Conservation (phyloP, 2,888 invertebrate genomes). For the Napeogenes inachia region DNA sequence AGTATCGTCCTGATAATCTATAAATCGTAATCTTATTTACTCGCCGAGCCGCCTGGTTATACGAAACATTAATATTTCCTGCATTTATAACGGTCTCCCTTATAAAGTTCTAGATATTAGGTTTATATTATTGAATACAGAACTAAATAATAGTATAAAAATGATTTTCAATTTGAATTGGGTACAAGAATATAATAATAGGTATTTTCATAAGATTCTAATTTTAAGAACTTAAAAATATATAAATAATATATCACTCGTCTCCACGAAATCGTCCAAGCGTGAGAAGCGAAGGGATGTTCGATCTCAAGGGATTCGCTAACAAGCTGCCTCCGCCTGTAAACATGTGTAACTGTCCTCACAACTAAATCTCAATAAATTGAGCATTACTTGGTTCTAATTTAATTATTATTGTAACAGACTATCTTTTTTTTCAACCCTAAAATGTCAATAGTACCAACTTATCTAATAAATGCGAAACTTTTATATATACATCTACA, state of each 20-base stretch:
- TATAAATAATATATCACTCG: conserved; percentile 21
- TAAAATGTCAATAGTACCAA: no score
- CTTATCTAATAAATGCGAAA: no score
- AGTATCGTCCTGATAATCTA: conserved; percentile 14
- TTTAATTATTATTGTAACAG: neutral
- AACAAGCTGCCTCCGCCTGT: conserved; percentile 26
- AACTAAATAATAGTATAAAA: no score
- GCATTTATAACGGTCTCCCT: neutral
- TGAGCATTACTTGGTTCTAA: conserved; percentile 6
- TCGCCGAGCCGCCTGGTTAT: conserved; percentile 24
- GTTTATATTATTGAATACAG: no score
- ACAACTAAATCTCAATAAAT: conserved; percentile 44
- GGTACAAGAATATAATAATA: no score
- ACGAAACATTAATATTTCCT: conserved; percentile 20
- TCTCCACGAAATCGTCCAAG: conserved; percentile 16
- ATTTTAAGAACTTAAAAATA: neutral
- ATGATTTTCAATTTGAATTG: no score
- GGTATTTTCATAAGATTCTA: neutral
- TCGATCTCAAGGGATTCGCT: conserved; percentile 43
- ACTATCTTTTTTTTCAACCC: no score
- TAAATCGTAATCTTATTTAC: conserved; percentile 14
- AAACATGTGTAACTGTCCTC: conserved; percentile 23
- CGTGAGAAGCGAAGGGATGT: conserved; percentile 48
- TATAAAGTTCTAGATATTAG: neutral
- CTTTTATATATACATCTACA: no score